A percentile compares a stretch with the other conserved stretches of the same genome.
These are phyloP conservation scores for Cathartes aura DNA, from an alignment of 2,113 vertebrate genomes.

Conservation along the genomic window DNA sequence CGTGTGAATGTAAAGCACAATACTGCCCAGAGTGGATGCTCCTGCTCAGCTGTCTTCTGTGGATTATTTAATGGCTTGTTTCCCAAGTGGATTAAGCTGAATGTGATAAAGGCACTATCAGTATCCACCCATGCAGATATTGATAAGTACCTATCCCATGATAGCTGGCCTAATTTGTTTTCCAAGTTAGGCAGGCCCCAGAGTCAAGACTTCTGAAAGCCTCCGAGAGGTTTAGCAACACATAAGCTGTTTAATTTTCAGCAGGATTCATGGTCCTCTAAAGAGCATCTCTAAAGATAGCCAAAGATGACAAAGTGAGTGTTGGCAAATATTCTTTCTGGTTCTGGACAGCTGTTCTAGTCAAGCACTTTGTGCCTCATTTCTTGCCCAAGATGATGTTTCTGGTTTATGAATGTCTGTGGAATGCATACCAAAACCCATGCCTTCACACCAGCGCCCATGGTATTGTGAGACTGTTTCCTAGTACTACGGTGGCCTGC, in stretches of 20 bases:
- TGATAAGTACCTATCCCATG: not conserved
- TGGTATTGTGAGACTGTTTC: not conserved
- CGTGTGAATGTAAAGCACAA: not conserved
- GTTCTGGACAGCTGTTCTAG: not conserved
- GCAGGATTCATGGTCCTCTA: not conserved
- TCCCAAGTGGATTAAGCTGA: not conserved
- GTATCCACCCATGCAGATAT: not conserved
- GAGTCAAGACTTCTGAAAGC: not conserved
- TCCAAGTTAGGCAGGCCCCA: not conserved
- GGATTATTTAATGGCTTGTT: not conserved
- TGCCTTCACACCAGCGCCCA: fast-evolving
- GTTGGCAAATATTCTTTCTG: not conserved
- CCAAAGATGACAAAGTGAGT: not conserved
- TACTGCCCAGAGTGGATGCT: not conserved
- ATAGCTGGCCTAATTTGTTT: not conserved
- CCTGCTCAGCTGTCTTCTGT: not conserved
- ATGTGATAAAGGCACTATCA: fast-evolving
- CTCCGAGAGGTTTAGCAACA: not conserved
- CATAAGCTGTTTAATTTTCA: not conserved
- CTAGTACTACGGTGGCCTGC: not conserved
- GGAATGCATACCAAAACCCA: not conserved
- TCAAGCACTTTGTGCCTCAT: not conserved
- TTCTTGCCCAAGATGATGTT: not conserved
- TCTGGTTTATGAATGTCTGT: not conserved
- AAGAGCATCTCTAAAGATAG: not conserved